phyloP scores from a whole-genome alignment of 37 sponge, comb jelly and placozoan species.

The Trichoplax adhaerens region DNA sequence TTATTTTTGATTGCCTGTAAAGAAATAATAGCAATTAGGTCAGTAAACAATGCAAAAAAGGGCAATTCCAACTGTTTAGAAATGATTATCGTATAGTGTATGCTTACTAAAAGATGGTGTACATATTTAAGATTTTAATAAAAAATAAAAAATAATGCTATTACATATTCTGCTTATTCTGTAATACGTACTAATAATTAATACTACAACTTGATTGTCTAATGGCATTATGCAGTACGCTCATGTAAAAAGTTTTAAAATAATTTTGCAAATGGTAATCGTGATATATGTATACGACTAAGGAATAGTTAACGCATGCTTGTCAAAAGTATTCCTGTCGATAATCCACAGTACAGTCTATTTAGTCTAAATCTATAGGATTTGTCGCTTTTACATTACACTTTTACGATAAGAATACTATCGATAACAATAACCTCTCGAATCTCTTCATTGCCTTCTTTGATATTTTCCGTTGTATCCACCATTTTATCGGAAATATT shows the following conservation, averaged over 20 bases:
- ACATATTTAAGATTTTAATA: no score
- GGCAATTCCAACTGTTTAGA: no score
- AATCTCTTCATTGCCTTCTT: conserved; percentile 51
- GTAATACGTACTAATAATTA: no score
- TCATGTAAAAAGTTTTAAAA: no score
- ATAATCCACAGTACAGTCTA: neutral
- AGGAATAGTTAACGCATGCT: no score
- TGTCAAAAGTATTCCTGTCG: neutral
- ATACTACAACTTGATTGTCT: no score
- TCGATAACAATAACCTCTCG: conserved; percentile 27
- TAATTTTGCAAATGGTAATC: no score
- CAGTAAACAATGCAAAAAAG: neutral
- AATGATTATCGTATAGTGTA: no score
- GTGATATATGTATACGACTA: neutral
- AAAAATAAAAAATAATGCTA: no score
- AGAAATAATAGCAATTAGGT: neutral
- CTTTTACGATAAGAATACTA: neutral
- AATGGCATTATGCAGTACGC: no score
- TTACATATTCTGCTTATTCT: no score
- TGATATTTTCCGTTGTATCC: conserved; percentile 45
- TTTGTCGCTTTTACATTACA: neutral
- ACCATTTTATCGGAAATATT: conserved; percentile 21
- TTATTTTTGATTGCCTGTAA: conserved; percentile 78
- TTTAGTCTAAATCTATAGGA: neutral
- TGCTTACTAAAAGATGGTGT: no score